Percentiles rank a stretch among this genome's conserved stretches.
These are phyloP conservation scores for Cyprinodon diabolis DNA, from an alignment of 2,797 vertebrate genomes.

Conservation along the genomic window DNA sequence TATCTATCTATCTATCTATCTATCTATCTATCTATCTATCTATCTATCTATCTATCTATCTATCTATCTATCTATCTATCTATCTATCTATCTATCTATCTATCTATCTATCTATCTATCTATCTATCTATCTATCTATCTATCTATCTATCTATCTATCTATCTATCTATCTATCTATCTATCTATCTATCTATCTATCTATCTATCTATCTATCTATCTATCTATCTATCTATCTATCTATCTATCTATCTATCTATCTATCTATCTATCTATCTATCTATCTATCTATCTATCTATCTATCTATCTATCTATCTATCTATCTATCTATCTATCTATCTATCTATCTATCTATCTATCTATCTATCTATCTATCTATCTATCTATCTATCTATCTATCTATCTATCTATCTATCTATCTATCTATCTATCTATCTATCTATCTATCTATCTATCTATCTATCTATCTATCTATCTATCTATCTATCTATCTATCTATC, in stretches of 20 bases:
- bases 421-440: not conserved
- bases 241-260: constrained; percentile 29
- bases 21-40: not conserved
- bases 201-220: no score
- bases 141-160: not conserved
- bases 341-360: no score
- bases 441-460: not conserved
- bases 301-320: not conserved
- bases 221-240: no score
- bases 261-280: constrained; percentile 2
- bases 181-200: not conserved
- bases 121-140: constrained; percentile 4
- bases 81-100: no score
- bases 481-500: no score
- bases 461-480: no score
- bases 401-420: not conserved
- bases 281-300: not conserved
- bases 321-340: not conserved
- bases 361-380: no score
- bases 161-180: not conserved
- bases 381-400: constrained; percentile 26
- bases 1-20: not conserved
- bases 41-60: not conserved
- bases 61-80: no score
- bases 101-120: no score